Evolutionary conservation across 2,113 vertebrate species (phyloP).

Genomic region (Egretta garzetta): DNA sequence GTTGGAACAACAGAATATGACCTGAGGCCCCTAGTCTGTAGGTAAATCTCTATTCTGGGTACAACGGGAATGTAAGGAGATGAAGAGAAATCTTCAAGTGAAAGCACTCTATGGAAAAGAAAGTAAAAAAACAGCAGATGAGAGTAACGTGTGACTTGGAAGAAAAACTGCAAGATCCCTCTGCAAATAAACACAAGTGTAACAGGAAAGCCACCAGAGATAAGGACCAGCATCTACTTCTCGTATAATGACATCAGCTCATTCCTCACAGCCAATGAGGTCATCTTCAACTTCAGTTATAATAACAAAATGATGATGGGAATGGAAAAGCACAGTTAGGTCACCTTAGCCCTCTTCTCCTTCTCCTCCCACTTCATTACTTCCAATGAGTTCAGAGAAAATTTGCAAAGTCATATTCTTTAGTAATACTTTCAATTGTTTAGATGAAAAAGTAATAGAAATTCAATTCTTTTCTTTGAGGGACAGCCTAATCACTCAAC

Average conservation of each 20-base stretch:
- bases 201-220: background rate
- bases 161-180: background rate
- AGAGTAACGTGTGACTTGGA: background rate
- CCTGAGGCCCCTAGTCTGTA: background rate
- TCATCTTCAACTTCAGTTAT: slow-evolving; percentile 50
- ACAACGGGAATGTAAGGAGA: background rate
- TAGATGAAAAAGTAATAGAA: background rate
- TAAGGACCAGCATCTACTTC: background rate
- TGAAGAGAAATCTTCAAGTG: background rate
- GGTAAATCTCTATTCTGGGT: background rate
- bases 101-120: background rate
- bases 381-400: background rate
- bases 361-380: background rate
- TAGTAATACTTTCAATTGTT: background rate
- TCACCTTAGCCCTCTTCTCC: background rate
- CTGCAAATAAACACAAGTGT: background rate
- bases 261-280: slow-evolving; percentile 32
- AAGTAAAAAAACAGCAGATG: background rate
- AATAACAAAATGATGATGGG: slow-evolving; percentile 32
- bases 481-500: background rate
- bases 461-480: background rate
- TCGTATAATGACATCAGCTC: background rate
- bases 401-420: background rate
- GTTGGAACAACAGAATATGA: background rate
- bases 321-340: slow-evolving; percentile 26